Percentiles rank a stretch among this genome's conserved stretches.
These are phyloP conservation scores for Abrostola tripartita DNA, from an alignment of 2,888 invertebrate genomes.

Conservation along the genomic window DNA sequence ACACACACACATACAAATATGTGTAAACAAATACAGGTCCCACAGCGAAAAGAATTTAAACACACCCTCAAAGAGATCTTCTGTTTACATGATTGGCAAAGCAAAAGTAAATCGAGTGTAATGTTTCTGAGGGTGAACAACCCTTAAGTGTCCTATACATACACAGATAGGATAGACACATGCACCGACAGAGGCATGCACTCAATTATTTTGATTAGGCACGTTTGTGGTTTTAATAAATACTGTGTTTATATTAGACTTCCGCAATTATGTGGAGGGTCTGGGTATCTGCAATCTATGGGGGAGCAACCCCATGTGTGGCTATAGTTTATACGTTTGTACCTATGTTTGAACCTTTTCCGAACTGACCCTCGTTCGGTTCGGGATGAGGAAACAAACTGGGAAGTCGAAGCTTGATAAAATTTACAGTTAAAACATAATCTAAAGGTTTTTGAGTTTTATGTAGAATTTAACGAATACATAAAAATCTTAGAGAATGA, in stretches of 20 bases:
- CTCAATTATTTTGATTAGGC: constrained; percentile 45
- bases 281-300: background rate
- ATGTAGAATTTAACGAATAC: too few relatives aligned
- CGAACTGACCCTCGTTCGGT: constrained; percentile 1
- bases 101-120: constrained; percentile 6
- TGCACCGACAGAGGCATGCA: constrained; percentile 27
- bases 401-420: too few relatives aligned
- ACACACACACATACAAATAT: too few relatives aligned
- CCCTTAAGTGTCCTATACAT: constrained; percentile 15
- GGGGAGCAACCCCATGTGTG: background rate
- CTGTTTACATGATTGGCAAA: background rate
- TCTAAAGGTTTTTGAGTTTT: background rate
- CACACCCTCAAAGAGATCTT: background rate
- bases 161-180: background rate
- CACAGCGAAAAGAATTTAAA: background rate
- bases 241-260: constrained; percentile 28
- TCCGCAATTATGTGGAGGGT: constrained; percentile 9
- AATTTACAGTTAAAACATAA: background rate
- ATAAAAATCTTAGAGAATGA: too few relatives aligned
- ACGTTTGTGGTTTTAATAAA: constrained; percentile 42
- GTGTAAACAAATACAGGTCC: too few relatives aligned
- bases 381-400: background rate
- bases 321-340: constrained; percentile 1
- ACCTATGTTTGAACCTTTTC: constrained; percentile 5
- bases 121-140: constrained; percentile 11